phyloP scores from a whole-genome alignment of 2,113 vertebrate species.

The Nothobranchius kuhntae region DNA sequence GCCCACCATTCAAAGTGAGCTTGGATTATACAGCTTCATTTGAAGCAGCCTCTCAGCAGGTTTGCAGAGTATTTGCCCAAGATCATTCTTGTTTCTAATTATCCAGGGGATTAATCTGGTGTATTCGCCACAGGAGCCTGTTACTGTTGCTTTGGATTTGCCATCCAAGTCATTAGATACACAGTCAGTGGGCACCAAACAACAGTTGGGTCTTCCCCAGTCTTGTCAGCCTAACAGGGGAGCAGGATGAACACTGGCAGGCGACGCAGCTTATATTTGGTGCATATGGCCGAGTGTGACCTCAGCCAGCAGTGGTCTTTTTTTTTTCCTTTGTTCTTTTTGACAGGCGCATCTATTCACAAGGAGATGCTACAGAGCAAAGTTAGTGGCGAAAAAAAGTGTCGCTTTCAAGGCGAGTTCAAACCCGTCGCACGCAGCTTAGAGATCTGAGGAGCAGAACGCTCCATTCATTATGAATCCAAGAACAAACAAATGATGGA shows the following conservation, averaged over 20 bases:
- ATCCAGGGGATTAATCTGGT: conserved; percentile 74
- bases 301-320: conserved; percentile 25
- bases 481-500: conserved; percentile 66
- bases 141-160: conserved; percentile 66
- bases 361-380: conserved; percentile 16
- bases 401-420: conserved; percentile 12
- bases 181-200: conserved; percentile 69
- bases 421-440: conserved; percentile 48
- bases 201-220: conserved; percentile 64
- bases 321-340: conserved; percentile 10
- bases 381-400: conserved; percentile 5
- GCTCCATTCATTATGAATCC: conserved; percentile 50
- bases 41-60: conserved; percentile 67
- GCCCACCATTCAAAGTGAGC: conserved; percentile 33
- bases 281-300: conserved; percentile 49
- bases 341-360: conserved; percentile 4
- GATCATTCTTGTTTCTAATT: conserved; percentile 74
- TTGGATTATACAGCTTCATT: conserved; percentile 71
- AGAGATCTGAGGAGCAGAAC: conserved; percentile 40
- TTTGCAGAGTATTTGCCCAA: conserved; percentile 70
- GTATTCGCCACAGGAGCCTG: conserved; percentile 63
- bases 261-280: conserved; percentile 38
- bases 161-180: conserved; percentile 76
- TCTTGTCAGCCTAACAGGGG: conserved; percentile 62
- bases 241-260: conserved; percentile 52